A percentile compares a stretch with the other conserved stretches of the same genome.
These are phyloP conservation scores for Microplitis mediator DNA, from an alignment of 1,140 invertebrate species.

Conservation along the genomic window DNA sequence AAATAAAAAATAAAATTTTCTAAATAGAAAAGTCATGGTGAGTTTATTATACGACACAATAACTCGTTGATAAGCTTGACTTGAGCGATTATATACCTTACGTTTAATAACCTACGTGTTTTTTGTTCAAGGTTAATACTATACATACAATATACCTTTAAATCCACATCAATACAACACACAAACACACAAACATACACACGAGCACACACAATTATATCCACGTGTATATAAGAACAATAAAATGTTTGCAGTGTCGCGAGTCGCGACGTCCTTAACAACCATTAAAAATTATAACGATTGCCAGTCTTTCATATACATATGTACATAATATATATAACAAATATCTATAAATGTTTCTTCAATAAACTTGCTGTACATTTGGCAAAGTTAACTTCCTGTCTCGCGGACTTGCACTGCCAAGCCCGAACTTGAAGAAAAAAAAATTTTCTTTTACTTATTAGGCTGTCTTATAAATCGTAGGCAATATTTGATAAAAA, in stretches of 20 bases:
- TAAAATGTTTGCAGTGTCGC: background rate
- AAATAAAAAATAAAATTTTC: background rate
- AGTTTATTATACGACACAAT: conserved; percentile 1
- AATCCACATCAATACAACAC: too few species aligned
- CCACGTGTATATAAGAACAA: background rate
- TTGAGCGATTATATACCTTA: conserved; percentile 5
- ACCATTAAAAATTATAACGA: conserved; percentile 2
- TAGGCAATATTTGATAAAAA: too few species aligned
- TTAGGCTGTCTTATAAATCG: too few species aligned
- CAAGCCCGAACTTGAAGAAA: too few species aligned
- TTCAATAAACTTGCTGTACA: too few species aligned
- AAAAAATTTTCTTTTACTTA: too few species aligned
- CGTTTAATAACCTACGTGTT: conserved; percentile 12
- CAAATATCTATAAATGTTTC: too few species aligned
- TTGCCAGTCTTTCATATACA: background rate
- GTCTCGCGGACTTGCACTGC: too few species aligned
- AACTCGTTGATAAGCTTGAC: conserved; percentile 14
- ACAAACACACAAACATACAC: background rate
- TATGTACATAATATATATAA: background rate
- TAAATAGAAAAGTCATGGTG: conserved; percentile 1
- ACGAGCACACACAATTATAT: background rate
- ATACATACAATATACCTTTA: background rate
- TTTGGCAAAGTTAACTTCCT: too few species aligned
- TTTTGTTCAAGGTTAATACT: background rate
- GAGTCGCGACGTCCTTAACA: background rate